These are phyloP conservation scores for Eueremaeus valkanovi DNA, from an alignment of 2,888 invertebrate species.

Conservation along the genomic window DNA sequence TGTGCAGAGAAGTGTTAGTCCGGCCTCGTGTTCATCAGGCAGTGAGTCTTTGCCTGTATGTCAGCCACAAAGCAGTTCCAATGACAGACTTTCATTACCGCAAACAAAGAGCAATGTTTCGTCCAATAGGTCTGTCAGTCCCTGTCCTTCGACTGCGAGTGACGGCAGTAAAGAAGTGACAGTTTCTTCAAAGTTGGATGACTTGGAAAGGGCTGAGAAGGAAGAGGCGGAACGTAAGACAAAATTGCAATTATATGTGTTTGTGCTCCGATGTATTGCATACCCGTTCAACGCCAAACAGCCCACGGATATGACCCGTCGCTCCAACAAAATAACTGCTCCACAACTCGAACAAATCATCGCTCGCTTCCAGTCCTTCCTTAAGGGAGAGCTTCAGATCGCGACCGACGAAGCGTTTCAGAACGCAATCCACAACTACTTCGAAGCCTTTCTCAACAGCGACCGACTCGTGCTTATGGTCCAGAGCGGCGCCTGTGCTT, in stretches of 20 bases:
- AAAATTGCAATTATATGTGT: constrained; percentile 93
- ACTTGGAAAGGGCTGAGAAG: constrained; percentile 80
- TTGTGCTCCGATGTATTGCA: constrained; percentile 93
- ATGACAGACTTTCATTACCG: constrained; percentile 29
- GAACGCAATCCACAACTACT: constrained; percentile 87
- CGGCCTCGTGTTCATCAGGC: constrained; percentile 10
- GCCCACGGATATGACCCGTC: constrained; percentile 93
- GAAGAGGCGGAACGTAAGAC: constrained; percentile 94
- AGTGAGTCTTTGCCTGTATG: neutral
- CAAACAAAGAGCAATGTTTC: constrained; percentile 10
- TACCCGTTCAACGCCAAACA: constrained; percentile 99
- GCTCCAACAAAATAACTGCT: constrained; percentile 92
- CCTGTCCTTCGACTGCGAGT: constrained; percentile 3
- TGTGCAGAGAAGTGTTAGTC: constrained; percentile 22
- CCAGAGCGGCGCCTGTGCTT: constrained; percentile 94
- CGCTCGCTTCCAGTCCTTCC: constrained; percentile 87
- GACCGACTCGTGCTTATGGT: constrained; percentile 96
- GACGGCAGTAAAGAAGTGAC: neutral
- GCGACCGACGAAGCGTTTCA: constrained; percentile 97
- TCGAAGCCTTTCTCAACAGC: constrained; percentile 74
- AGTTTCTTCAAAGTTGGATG: constrained; percentile 47
- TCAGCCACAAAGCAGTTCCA: constrained; percentile 22
- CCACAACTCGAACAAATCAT: constrained; percentile 91
- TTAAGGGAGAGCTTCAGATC: constrained; percentile 98
- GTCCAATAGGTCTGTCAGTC: constrained; percentile 4